Conservation (phyloP, 2,888 invertebrate species). For the Campopleginae sp. region DNA sequence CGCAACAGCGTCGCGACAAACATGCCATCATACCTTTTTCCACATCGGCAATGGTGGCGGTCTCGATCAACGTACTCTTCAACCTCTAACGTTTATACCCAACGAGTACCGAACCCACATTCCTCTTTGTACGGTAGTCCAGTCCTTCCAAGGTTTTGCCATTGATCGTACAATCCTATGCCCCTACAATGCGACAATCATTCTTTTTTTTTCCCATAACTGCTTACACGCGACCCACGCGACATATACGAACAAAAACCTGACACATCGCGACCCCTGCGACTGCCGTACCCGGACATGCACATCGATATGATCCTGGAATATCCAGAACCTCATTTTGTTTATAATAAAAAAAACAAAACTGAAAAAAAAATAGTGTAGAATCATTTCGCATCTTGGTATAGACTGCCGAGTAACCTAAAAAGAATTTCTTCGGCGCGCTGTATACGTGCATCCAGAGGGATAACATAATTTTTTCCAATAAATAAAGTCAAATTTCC, state of each 20-base stretch:
- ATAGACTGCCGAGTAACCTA: too few species aligned
- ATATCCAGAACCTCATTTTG: background rate
- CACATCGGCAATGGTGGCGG: background rate
- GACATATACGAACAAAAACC: background rate
- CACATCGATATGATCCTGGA: background rate
- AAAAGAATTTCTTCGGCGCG: too few species aligned
- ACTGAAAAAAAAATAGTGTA: too few species aligned
- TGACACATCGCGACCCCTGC: constrained; percentile 18
- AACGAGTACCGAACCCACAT: constrained; percentile 79
- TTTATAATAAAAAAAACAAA: background rate
- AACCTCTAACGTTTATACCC: constrained; percentile 62
- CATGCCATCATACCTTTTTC: constrained; percentile 17
- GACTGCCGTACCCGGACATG: constrained; percentile 1
- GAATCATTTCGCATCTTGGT: too few species aligned
- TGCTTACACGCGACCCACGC: constrained; percentile 4
- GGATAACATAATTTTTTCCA: too few species aligned
- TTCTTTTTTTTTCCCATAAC: background rate
- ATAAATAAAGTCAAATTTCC: too few species aligned
- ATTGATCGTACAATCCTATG: constrained; percentile 60
- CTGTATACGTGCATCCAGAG: too few species aligned
- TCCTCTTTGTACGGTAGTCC: constrained; percentile 74
- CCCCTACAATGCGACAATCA: background rate
- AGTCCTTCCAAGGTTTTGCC: constrained; percentile 63
- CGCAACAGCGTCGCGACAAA: constrained; percentile 12
- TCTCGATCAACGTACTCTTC: constrained; percentile 19